Evolutionary conservation across 2,113 vertebrate species (phyloP).

Genomic region (Dasyornis broadbenti): DNA sequence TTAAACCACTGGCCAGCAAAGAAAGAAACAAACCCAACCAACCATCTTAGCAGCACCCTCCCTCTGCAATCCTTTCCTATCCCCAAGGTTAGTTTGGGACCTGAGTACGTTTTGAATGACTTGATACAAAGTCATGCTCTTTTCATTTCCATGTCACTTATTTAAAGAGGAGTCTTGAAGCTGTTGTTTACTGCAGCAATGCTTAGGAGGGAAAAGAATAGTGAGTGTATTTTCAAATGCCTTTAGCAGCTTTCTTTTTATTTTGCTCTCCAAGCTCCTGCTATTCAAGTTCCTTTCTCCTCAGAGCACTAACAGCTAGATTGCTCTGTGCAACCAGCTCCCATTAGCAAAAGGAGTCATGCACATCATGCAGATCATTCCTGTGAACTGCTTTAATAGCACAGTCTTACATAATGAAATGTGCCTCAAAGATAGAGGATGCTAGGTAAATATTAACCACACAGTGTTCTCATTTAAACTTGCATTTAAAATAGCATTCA

Average conservation of each 20-base stretch:
- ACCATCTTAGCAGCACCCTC: background rate
- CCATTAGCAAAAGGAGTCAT: slow-evolving; percentile 54
- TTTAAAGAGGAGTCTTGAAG: slow-evolving; percentile 51
- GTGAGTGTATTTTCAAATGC: slow-evolving; percentile 49
- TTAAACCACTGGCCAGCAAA: background rate
- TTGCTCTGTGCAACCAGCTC: slow-evolving; percentile 51
- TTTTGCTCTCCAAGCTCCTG: slow-evolving; percentile 50
- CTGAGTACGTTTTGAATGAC: slow-evolving; percentile 16
- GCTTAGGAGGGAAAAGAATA: slow-evolving; percentile 45
- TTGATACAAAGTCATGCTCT: slow-evolving; percentile 45
- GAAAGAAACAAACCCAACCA: background rate
- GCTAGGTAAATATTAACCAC: slow-evolving; percentile 13
- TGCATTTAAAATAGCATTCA: background rate
- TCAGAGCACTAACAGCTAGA: slow-evolving; percentile 60
- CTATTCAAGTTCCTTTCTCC: slow-evolving; percentile 53
- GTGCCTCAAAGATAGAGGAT: background rate
- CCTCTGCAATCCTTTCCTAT: background rate
- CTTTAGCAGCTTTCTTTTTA: slow-evolving; percentile 58
- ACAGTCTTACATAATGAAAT: background rate
- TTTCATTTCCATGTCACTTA: slow-evolving; percentile 54
- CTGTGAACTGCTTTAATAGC: slow-evolving; percentile 17
- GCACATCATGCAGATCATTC: slow-evolving; percentile 39
- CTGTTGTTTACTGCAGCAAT: slow-evolving; percentile 49
- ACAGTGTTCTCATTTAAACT: background rate
- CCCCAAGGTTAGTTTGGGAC: slow-evolving; percentile 34